A percentile compares a stretch with the other conserved stretches of the same genome.
These are phyloP conservation scores for Cirrhinus molitorella DNA, from an alignment of 2,797 vertebrate genomes.

Conservation along the genomic window DNA sequence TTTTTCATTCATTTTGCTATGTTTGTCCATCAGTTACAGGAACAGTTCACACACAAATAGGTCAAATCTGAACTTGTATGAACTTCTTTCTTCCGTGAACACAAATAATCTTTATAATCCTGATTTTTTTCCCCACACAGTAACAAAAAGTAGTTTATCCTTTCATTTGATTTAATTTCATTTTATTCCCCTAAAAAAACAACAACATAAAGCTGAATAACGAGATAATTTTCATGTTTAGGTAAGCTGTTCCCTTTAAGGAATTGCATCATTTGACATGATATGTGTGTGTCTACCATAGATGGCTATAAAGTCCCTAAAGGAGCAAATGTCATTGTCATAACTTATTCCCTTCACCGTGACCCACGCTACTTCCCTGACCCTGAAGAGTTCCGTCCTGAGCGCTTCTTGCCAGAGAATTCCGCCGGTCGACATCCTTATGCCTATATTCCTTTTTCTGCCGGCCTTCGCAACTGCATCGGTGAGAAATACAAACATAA, in stretches of 20 bases:
- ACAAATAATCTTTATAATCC: no score
- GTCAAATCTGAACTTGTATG: neutral
- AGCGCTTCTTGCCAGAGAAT: constrained; percentile 90
- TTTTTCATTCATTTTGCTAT: neutral
- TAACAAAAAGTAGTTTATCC: no score
- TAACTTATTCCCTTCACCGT: constrained; percentile 87
- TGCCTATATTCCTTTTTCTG: constrained; percentile 92
- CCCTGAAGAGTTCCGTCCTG: constrained; percentile 90
- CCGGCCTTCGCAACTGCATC: constrained; percentile 94
- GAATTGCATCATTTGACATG: neutral
- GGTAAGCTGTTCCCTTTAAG: neutral
- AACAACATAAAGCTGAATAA: neutral
- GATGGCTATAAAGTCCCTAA: constrained; percentile 84
- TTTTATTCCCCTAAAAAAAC: neutral
- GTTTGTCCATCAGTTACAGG: neutral
- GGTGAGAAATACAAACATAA: constrained; percentile 76
- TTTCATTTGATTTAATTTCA: no score
- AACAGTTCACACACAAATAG: neutral
- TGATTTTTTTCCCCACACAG: no score
- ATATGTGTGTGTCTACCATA: constrained; percentile 63
- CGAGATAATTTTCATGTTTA: neutral
- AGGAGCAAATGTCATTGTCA: constrained; percentile 79
- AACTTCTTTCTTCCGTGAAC: neutral
- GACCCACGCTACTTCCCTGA: constrained; percentile 87
- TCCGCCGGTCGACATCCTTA: constrained; percentile 84